Evolutionary conservation across 2,888 invertebrate species (phyloP), one percentile per base, ranked within the genome.

Genomic region (Timandra comae): DNA sequence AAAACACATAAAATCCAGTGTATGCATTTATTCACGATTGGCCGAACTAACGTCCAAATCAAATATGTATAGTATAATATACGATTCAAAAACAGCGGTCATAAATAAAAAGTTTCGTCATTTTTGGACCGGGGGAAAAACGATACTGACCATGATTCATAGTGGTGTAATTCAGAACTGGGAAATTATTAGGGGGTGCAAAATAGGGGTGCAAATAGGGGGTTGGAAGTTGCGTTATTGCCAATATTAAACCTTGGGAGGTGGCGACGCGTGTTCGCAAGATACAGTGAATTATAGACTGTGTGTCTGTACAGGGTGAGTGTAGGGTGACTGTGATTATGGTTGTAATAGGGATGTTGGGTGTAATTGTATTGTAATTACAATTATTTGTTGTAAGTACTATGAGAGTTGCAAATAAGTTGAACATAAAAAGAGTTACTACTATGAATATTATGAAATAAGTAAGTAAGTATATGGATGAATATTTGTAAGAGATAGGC

Each of bases 131-230:
- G 46, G 41, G 41, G 46, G 41, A 57, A 54, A 41, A 35, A 41
- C 33, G 19, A 52, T 58, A 56, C 56, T 55, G 55, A 55, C 63
- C 63, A 69, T 77, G 73, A 77, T 72, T 71, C 69, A 78, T 67
- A 59, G 54, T 56, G 66, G 66, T 71, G 74, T 69, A 71, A 77
- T 72, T 69, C 67, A 63, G 64, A 13, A 56, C 61, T 54, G 65
- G 59, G 60, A 68, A 70, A 68, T 24, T 24, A 24, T 11, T 71
- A 71, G 69, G 57, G 43, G 41, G 32, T 45, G 42, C 40, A 41
- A 35, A 41, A 27, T 41, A 27, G n/a, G 27, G 35, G 38, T 26
- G 36, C 35, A 36, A 34, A 29, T 49, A 34, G 30, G 41, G 49
- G 52, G 45, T 51, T 35, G 44, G 58, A 63, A 71, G 64, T 70